phyloP scores from a whole-genome alignment of 2,113 vertebrate species.

The Nipponia nippon region DNA sequence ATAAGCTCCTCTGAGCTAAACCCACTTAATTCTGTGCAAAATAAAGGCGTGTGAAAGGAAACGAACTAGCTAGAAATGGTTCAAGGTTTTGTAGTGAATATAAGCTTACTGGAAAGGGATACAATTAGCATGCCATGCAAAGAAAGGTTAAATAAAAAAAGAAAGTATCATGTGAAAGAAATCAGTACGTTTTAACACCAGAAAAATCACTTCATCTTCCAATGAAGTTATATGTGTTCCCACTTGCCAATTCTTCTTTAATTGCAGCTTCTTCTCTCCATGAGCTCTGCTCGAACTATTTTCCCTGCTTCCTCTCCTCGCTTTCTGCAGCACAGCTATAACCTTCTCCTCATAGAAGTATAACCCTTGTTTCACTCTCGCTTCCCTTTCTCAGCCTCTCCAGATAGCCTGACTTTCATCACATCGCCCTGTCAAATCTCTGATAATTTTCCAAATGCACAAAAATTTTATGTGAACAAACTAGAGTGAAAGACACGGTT shows the following conservation, averaged over 20 bases:
- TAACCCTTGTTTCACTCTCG: background rate
- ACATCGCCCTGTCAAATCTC: background rate
- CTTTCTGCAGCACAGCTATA: background rate
- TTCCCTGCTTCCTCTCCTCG: background rate
- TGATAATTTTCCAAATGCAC: background rate
- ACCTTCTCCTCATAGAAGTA: background rate
- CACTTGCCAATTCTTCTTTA: background rate
- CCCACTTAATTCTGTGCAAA: background rate
- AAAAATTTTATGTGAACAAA: slow-evolving; percentile 15
- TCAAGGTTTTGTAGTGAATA: background rate
- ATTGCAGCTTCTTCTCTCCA: background rate
- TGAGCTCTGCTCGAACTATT: background rate
- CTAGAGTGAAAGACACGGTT: background rate
- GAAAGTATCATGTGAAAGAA: background rate
- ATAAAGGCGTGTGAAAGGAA: background rate
- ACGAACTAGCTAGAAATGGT: background rate
- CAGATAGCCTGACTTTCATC: background rate
- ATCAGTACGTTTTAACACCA: background rate
- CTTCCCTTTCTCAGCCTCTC: background rate
- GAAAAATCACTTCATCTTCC: background rate
- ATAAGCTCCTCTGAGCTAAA: background rate
- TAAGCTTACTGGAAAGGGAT: background rate
- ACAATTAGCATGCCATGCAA: background rate
- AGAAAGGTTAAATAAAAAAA: background rate
- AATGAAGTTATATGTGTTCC: background rate